Evolutionary conservation across 1,140 invertebrate species (phyloP), one percentile per base, ranked within the genome.

Genomic region (Aphaenogaster ashmeadi): DNA sequence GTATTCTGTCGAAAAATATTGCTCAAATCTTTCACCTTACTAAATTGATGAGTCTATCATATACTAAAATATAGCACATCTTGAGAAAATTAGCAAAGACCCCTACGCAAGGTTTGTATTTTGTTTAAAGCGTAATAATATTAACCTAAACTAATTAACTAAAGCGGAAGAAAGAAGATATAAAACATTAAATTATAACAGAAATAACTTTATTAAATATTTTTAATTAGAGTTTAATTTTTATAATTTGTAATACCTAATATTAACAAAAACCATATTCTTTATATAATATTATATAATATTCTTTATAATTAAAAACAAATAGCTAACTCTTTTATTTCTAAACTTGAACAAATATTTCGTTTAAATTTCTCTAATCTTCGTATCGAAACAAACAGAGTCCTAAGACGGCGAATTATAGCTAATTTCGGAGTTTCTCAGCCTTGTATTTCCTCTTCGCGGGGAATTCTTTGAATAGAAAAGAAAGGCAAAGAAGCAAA

Each of bases 401-500:
- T 44, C 33, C 6, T 44, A 74, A 74, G 6, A 54, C 0, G 27
- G 38, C 38, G 11, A 71, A 62, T 74, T 74, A 75, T 21, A n/a
- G 56, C 62, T 56, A 86, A 88, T 52, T 69, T 77, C n/a, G 33
- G 33, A 38, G 8, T 67, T 80, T 80, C 38, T 54, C 54, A 21
- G 11, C 11, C 8, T 47, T 54, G 60, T 11, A 54, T 75, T 74
- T 8, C 11, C 5, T 58, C 36, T 3, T 44, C 18, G 41, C 21
- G 44, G 18, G 2, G 38, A 74, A 50, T 58, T 50, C 58, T 21
- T 9, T 27, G 71, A 54, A 64, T 44, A 60, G 87, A 80, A 80
- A 79, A 69, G 60, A 60, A 75, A 80, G 36, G 66, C 13, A 52
- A 38, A 60, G 66, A 84, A 67, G 27, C 71, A 36, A 74, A 81